These are phyloP conservation scores for Chiroxiphia lanceolata DNA, from an alignment of 2,797 vertebrate genomes.

Conservation along the genomic window DNA sequence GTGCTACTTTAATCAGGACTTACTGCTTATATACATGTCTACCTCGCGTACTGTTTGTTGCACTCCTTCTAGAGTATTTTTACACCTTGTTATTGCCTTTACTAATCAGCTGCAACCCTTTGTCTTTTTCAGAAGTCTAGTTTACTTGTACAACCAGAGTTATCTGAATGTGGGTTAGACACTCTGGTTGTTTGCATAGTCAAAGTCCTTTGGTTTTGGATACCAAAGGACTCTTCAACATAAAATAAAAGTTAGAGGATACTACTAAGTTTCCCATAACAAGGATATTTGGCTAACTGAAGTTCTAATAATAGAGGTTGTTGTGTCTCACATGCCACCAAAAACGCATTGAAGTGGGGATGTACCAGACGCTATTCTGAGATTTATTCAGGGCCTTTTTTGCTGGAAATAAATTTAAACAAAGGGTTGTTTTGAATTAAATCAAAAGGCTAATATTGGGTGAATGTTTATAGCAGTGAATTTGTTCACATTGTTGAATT, in stretches of 20 bases:
- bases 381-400: constrained; percentile 37
- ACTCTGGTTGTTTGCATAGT: constrained; percentile 20
- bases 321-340: constrained; percentile 29
- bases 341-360: constrained; percentile 48
- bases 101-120: constrained; percentile 65
- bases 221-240: background rate
- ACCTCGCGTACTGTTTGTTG: constrained; percentile 75
- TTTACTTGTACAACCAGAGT: constrained; percentile 37
- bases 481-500: constrained; percentile 72
- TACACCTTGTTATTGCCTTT: constrained; percentile 67
- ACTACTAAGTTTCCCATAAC: background rate
- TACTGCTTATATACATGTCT: constrained; percentile 72
- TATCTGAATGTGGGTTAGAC: constrained; percentile 34
- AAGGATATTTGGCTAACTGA: constrained; percentile 1
- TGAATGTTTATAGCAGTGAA: constrained; percentile 68
- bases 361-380: constrained; percentile 4
- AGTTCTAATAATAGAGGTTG: constrained; percentile 25
- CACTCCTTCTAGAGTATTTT: constrained; percentile 73
- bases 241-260: constrained; percentile 1
- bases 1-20: constrained; percentile 70
- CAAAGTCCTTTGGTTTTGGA: constrained; percentile 4
- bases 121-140: constrained; percentile 31
- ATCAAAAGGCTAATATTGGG: constrained; percentile 62
- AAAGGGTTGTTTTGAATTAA: constrained; percentile 68
- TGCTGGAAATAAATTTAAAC: constrained; percentile 33